Percentiles rank a stretch among this genome's conserved stretches.
phyloP scores from a whole-genome alignment of 2,888 invertebrate species.

The Sympetrum striolatum region DNA sequence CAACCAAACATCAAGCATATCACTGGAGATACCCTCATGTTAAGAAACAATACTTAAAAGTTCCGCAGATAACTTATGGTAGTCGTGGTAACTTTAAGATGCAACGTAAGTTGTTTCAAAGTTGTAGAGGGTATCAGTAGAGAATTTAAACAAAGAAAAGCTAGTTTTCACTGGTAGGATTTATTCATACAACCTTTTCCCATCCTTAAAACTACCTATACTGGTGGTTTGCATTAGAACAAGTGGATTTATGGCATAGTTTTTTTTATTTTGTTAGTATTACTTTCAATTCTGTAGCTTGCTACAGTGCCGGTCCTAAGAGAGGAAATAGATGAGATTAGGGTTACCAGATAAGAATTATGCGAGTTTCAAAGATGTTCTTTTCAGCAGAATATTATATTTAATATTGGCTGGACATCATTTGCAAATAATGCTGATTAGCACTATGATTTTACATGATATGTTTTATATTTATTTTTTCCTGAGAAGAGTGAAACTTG shows the following conservation, averaged over 20 bases:
- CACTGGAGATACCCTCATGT: conserved; percentile 60
- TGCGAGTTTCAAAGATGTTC: too few relatives aligned
- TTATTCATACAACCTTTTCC: background rate
- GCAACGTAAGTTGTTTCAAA: conserved; percentile 40
- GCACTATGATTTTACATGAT: too few relatives aligned
- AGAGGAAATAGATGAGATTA: background rate
- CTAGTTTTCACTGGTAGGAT: conserved; percentile 36
- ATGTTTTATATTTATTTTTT: too few relatives aligned
- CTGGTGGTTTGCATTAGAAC: background rate
- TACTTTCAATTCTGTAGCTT: conserved; percentile 7
- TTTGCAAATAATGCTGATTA: too few relatives aligned
- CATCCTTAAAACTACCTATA: conserved; percentile 2
- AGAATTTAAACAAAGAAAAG: conserved; percentile 15
- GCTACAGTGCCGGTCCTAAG: conserved; percentile 19
- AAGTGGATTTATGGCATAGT: conserved; percentile 33
- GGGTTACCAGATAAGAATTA: too few relatives aligned
- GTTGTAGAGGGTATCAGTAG: conserved; percentile 40
- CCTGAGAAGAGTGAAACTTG: too few relatives aligned
- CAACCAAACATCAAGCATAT: conserved; percentile 41
- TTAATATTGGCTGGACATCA: too few relatives aligned
- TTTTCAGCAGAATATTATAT: too few relatives aligned
- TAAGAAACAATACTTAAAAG: conserved; percentile 49
- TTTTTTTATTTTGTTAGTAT: conserved; percentile 18
- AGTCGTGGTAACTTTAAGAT: conserved; percentile 59
- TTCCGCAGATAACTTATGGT: conserved; percentile 49